These are phyloP conservation scores for Ictalurus punctatus DNA, from an alignment of 2,113 vertebrate species.

Conservation along the genomic window DNA sequence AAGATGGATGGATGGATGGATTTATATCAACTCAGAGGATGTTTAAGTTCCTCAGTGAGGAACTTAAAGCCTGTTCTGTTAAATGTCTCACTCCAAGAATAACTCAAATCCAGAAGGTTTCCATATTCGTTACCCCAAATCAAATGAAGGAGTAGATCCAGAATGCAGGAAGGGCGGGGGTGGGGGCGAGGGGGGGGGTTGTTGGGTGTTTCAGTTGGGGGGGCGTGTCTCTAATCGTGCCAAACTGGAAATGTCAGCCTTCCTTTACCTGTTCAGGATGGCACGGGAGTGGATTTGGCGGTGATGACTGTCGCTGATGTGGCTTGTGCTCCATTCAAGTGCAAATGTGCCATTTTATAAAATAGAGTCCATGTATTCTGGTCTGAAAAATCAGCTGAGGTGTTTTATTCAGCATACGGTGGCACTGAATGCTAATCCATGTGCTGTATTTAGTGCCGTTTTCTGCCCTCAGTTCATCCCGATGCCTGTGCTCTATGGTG, in stretches of 20 bases:
- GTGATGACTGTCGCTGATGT: neutral
- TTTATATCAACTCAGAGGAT: neutral
- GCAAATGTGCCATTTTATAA: conserved; percentile 2
- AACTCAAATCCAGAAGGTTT: neutral
- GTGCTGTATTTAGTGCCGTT: neutral
- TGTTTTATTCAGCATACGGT: neutral
- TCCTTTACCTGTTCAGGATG: neutral
- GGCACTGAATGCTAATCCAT: neutral
- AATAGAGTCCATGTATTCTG: neutral
- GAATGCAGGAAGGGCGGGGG: neutral
- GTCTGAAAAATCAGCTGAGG: neutral
- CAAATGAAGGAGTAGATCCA: neutral
- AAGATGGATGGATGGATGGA: too few species aligned
- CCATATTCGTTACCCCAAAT: neutral
- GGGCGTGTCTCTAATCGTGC: neutral
- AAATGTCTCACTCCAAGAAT: neutral
- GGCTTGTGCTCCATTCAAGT: neutral
- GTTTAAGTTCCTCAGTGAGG: too few species aligned
- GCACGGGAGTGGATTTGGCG: neutral
- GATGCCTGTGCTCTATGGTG: conserved; percentile 90
- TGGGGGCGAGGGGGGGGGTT: too few species aligned
- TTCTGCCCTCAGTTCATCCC: conserved; percentile 82
- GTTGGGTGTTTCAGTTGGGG: too few species aligned
- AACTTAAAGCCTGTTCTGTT: neutral
- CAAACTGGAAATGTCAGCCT: neutral